Percentiles rank a stretch among this genome's conserved stretches.
phyloP scores from a whole-genome alignment of 2,797 vertebrate species.

The Fistularia tabacaria region DNA sequence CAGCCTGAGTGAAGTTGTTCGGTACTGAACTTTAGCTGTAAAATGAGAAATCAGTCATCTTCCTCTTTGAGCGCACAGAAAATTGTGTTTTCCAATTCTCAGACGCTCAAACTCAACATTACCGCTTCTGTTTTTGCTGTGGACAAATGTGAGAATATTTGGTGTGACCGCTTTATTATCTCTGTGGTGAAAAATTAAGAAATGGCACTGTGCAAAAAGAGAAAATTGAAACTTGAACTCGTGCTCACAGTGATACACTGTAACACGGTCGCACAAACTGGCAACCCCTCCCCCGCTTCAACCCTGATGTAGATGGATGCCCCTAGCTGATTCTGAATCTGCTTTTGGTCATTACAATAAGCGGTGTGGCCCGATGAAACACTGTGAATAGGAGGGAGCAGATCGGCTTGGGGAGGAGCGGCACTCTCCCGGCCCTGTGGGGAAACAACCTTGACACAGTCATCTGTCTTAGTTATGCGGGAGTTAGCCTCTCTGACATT shows the following conservation, averaged over 20 bases:
- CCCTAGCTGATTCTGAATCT: slow-evolving; percentile 66
- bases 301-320: slow-evolving; percentile 73
- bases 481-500: slow-evolving; percentile 63
- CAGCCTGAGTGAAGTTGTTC: too few relatives aligned
- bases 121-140: too few relatives aligned
- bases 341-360: slow-evolving; percentile 76
- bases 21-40: too few relatives aligned
- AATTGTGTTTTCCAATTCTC: too few relatives aligned
- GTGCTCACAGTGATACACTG: slow-evolving; percentile 13
- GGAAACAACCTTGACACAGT: slow-evolving; percentile 62
- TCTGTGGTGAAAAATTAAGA: too few relatives aligned
- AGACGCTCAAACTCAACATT: too few relatives aligned
- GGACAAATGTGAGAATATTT: too few relatives aligned
- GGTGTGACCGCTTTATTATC: too few relatives aligned
- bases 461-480: slow-evolving; percentile 78
- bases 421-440: slow-evolving; percentile 43
- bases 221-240: neutral
- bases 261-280: slow-evolving; percentile 34
- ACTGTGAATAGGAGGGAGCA: slow-evolving; percentile 37
- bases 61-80: too few relatives aligned
- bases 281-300: slow-evolving; percentile 46
- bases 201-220: too few relatives aligned
- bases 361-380: slow-evolving; percentile 30
- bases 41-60: too few relatives aligned
- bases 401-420: slow-evolving; percentile 46